phyloP scores from a whole-genome alignment of 2,888 invertebrate genomes.

The Lacanobia wlatinum region DNA sequence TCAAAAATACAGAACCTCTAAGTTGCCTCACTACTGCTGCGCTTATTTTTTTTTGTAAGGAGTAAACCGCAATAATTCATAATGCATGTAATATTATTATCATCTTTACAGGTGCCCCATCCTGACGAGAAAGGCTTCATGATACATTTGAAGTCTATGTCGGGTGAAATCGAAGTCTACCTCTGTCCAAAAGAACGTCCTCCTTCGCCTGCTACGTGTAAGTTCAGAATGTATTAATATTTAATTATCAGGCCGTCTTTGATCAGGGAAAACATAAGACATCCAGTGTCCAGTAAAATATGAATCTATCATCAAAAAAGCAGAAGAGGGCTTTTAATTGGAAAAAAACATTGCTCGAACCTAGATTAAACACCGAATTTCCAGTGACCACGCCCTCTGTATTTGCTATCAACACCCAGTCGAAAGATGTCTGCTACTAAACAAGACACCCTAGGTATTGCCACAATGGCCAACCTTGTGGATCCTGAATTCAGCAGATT shows the following conservation, averaged over 20 bases:
- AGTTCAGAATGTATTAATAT: constrained; percentile 55
- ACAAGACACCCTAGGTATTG: not conserved
- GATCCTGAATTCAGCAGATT: not conserved
- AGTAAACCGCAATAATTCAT: not conserved
- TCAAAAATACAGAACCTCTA: constrained; percentile 53
- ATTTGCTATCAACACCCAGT: not conserved
- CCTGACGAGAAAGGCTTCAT: constrained; percentile 92
- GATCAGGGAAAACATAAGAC: not conserved
- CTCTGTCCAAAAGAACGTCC: constrained; percentile 96
- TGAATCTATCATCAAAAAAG: not conserved
- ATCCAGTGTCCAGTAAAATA: not conserved
- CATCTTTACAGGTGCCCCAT: constrained; percentile 91
- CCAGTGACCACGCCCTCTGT: not conserved
- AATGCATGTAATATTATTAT: constrained; percentile 21
- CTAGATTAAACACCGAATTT: not conserved
- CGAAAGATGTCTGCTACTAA: not conserved
- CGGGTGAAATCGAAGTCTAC: constrained; percentile 98
- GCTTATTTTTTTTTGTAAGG: constrained; percentile 3
- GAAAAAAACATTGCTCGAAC: not conserved
- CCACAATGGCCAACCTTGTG: not conserved
- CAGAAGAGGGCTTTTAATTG: not conserved
- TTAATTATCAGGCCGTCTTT: not conserved
- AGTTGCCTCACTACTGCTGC: constrained; percentile 43
- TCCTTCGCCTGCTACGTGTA: constrained; percentile 82
- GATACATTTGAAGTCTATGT: constrained; percentile 97